These are phyloP conservation scores for Epiblema foenella DNA, from an alignment of 2,888 invertebrate genomes.

Conservation along the genomic window DNA sequence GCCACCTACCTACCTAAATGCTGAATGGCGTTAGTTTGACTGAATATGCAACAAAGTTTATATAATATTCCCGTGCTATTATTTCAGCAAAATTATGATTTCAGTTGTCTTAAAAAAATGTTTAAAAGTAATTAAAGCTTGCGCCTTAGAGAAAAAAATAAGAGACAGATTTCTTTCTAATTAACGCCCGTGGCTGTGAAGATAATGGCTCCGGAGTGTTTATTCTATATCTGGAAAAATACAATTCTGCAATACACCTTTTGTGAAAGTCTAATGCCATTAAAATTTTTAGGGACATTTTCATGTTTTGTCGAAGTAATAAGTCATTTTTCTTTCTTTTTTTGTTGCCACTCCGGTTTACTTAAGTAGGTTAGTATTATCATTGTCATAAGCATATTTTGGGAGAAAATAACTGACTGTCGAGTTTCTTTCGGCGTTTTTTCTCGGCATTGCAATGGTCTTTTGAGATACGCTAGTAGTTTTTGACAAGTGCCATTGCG, in stretches of 20 bases:
- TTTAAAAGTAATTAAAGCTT: constrained; percentile 42
- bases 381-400: too few species aligned
- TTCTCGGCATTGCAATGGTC: too few species aligned
- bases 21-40: too few species aligned
- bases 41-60: background rate
- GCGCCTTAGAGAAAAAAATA: constrained; percentile 40
- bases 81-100: constrained; percentile 22
- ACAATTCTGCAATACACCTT: constrained; percentile 21
- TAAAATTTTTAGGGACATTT: background rate
- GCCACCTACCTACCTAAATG: too few species aligned
- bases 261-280: constrained; percentile 1
- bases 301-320: too few species aligned
- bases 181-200: constrained; percentile 38
- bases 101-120: constrained; percentile 23
- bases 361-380: too few species aligned
- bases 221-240: constrained; percentile 41
- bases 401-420: too few species aligned
- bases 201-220: constrained; percentile 32
- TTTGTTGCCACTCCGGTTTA: too few species aligned
- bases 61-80: background rate
- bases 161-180: constrained; percentile 42
- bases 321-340: too few species aligned
- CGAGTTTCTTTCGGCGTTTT: too few species aligned
- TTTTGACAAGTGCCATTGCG: too few species aligned
- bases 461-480: too few species aligned